These are phyloP conservation scores for Chaetura pelagica DNA, from an alignment of 2,113 vertebrate genomes.

Conservation along the genomic window DNA sequence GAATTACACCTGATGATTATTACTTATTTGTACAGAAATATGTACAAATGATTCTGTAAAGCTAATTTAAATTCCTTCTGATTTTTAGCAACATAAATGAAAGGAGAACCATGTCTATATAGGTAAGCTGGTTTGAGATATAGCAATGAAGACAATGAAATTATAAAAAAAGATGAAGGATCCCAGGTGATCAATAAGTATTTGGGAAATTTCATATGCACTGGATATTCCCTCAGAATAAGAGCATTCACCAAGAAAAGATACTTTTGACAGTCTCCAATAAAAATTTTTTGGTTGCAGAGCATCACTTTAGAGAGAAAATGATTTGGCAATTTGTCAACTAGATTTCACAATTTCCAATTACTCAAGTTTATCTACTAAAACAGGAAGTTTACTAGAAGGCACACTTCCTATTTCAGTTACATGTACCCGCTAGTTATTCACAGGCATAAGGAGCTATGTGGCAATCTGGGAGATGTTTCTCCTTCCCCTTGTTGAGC, in stretches of 20 bases:
- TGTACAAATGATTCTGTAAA: not conserved
- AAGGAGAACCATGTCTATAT: not conserved
- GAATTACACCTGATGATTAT: not conserved
- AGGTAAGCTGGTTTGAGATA: not conserved
- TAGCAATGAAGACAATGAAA: not conserved
- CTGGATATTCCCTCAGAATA: not conserved
- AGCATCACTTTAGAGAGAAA: not conserved
- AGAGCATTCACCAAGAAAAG: not conserved
- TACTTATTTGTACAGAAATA: not conserved
- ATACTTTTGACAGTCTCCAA: not conserved
- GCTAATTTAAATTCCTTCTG: not conserved
- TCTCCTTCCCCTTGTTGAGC: not conserved
- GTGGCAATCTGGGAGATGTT: not conserved
- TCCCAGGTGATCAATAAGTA: not conserved
- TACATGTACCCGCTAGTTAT: not conserved
- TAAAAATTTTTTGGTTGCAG: not conserved
- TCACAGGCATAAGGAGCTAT: not conserved
- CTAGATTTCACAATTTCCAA: conserved; percentile 34
- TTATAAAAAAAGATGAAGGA: not conserved
- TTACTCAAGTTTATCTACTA: not conserved
- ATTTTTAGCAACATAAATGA: not conserved
- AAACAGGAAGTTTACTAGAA: conserved; percentile 32
- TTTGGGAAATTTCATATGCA: not conserved
- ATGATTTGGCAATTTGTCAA: not conserved
- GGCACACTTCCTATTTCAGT: conserved; percentile 29